A percentile compares a stretch with the other conserved stretches of the same genome.
Evolutionary conservation across 2,888 invertebrate species (phyloP).

Genomic region (Oscheius sp.): DNA sequence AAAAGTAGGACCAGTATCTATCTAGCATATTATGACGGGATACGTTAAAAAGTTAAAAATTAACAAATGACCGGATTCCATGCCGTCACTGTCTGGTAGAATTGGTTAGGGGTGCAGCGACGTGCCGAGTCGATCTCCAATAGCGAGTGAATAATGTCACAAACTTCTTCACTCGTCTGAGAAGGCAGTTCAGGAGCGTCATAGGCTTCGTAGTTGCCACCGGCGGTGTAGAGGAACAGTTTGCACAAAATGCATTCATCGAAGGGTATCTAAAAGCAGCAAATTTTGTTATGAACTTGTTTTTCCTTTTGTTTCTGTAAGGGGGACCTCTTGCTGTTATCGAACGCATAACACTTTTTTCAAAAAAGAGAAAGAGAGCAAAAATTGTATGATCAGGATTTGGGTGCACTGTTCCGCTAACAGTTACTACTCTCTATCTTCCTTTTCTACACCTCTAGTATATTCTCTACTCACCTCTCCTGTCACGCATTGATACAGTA

Average conservation of each 20-base stretch:
- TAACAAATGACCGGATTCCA: constrained; percentile 37
- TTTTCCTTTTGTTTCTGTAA: neutral
- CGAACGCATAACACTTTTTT: no score
- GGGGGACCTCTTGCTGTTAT: no score
- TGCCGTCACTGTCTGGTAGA: constrained; percentile 56
- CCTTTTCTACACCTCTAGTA: no score
- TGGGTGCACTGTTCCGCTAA: no score
- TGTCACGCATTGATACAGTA: constrained; percentile 69
- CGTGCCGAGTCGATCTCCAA: constrained; percentile 64
- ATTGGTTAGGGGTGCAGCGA: constrained; percentile 64
- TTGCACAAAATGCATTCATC: constrained; percentile 69
- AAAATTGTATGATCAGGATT: no score
- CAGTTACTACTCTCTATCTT: no score
- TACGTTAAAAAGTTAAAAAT: neutral
- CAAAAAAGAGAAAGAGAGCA: no score
- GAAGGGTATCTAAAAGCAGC: constrained; percentile 68
- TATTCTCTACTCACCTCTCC: constrained; percentile 57
- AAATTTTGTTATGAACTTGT: constrained; percentile 6
- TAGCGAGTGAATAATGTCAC: constrained; percentile 59
- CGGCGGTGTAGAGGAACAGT: constrained; percentile 69
- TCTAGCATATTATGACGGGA: constrained; percentile 9
- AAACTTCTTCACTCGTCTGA: constrained; percentile 49
- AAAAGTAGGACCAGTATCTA: neutral
- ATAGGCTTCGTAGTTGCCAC: constrained; percentile 71
- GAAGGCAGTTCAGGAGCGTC: constrained; percentile 66